Evolutionary conservation across 2,797 vertebrate species (phyloP).

Genomic region (Pyrocephalus nanus): DNA sequence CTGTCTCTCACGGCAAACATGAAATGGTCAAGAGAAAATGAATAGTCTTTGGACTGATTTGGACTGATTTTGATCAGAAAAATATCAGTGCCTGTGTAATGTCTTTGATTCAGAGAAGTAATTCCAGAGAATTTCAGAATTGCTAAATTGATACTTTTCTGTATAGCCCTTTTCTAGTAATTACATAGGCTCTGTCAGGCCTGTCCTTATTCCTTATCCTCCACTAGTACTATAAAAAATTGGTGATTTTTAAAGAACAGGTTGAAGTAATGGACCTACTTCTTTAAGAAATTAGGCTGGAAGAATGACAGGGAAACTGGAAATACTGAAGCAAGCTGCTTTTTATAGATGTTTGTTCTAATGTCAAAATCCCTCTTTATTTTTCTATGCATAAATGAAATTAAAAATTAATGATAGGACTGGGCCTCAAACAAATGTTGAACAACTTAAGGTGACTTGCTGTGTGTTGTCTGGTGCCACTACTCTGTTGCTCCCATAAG

Average conservation of each 20-base stretch:
- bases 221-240: neutral
- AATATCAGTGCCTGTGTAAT: fast-evolving
- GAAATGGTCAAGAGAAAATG: neutral
- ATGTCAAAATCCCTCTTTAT: slow-evolving; percentile 57
- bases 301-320: neutral
- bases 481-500: neutral
- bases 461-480: slow-evolving; percentile 18
- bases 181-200: neutral
- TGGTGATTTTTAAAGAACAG: slow-evolving; percentile 2
- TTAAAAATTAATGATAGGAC: neutral
- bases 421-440: slow-evolving; percentile 27
- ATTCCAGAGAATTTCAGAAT: neutral
- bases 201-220: neutral
- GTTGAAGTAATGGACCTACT: neutral
- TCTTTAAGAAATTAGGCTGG: neutral
- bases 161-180: neutral
- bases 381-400: slow-evolving; percentile 54
- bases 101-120: neutral
- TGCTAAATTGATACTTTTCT: neutral
- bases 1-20: neutral
- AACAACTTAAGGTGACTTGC: slow-evolving; percentile 3
- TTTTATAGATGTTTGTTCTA: slow-evolving; percentile 34
- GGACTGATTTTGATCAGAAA: neutral
- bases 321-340: slow-evolving; percentile 5
- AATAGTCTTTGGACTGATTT: neutral